Conservation (phyloP, 53 echinoderm and acorn worm genomes). For the Luidia sarsii region DNA sequence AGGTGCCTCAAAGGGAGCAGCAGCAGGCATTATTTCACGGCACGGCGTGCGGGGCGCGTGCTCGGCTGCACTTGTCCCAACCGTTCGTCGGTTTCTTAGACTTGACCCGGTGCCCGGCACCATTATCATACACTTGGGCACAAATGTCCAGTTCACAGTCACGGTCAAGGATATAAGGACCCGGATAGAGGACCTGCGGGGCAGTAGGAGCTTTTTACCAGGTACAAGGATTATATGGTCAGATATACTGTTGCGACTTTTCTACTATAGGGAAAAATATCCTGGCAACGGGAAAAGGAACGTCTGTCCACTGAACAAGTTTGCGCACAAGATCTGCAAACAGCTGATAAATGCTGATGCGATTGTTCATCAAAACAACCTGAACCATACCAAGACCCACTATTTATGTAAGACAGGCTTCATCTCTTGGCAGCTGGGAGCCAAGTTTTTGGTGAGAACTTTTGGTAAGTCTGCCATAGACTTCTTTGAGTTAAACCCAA, state of each 20-base stretch:
- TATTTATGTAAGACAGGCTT: not conserved
- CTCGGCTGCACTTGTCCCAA: not conserved
- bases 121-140: conserved; percentile 28
- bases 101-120: not conserved
- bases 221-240: not conserved
- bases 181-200: not conserved
- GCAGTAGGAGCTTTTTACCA: not conserved
- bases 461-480: not conserved
- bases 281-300: not conserved
- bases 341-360: not conserved
- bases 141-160: conserved; percentile 5
- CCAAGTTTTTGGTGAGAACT: not conserved
- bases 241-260: not conserved
- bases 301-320: not conserved
- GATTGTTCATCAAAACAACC: not conserved
- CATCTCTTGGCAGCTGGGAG: not conserved
- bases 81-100: no score
- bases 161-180: not conserved
- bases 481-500: not conserved
- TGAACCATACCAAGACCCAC: not conserved
- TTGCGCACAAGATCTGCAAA: not conserved
- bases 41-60: not conserved
- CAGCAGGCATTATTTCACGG: not conserved
- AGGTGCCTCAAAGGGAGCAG: not conserved
- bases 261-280: not conserved